These are phyloP conservation scores for Atrina japonica DNA, from an alignment of 2,888 invertebrate species.

Conservation along the genomic window DNA sequence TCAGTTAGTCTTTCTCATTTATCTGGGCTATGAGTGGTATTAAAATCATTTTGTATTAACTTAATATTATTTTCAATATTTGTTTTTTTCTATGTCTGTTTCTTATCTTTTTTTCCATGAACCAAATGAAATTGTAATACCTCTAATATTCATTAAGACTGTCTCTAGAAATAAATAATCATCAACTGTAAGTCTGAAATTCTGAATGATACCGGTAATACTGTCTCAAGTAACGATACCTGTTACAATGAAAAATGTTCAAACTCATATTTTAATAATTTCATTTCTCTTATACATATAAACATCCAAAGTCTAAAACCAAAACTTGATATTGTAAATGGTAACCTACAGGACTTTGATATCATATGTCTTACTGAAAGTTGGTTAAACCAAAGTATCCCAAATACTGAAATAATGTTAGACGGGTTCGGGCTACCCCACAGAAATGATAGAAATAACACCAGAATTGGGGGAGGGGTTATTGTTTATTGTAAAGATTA, in stretches of 20 bases:
- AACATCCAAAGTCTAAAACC: slow-evolving; percentile 3
- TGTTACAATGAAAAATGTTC: not conserved
- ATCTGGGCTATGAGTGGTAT: too few species aligned
- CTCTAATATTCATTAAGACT: too few species aligned
- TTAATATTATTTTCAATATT: too few species aligned
- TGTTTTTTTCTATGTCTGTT: too few species aligned
- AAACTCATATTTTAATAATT: not conserved
- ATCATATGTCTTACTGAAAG: slow-evolving; percentile 1
- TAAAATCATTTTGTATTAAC: too few species aligned
- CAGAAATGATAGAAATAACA: not conserved
- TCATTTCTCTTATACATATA: not conserved
- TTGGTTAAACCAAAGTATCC: not conserved
- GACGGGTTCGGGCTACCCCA: not conserved
- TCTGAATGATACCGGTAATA: not conserved
- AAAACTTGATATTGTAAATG: not conserved
- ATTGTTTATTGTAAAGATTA: slow-evolving; percentile 6
- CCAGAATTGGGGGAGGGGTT: not conserved
- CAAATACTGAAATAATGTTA: slow-evolving; percentile 3
- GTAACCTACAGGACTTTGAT: not conserved
- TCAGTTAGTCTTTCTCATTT: too few species aligned
- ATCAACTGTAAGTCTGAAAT: not conserved
- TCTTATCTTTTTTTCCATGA: too few species aligned
- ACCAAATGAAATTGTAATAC: too few species aligned
- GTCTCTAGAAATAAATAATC: too few species aligned
- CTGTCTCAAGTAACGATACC: not conserved